Conservation (phyloP, 2,113 vertebrate genomes). For the Zosterops lateralis region DNA sequence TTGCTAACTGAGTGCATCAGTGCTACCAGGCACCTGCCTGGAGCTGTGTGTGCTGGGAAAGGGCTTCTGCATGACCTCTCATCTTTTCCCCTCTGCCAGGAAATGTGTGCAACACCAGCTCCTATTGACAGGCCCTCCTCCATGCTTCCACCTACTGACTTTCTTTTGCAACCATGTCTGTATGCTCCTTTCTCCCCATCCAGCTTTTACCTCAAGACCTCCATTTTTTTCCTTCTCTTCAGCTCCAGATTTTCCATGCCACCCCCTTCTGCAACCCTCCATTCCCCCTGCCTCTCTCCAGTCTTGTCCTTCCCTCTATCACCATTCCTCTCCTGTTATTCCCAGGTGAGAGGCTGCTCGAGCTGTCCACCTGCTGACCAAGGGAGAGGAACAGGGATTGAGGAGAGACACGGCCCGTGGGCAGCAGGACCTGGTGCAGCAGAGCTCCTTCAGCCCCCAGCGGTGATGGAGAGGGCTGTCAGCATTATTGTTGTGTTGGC, state of each 20-base stretch:
- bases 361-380: neutral
- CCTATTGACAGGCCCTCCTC: neutral
- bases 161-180: neutral
- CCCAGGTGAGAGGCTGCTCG: neutral
- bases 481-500: neutral
- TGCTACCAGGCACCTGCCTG: neutral
- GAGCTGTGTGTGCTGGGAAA: neutral
- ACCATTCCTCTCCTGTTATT: neutral
- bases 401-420: accelerated
- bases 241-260: neutral
- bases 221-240: neutral
- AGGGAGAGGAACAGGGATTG: neutral
- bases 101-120: neutral
- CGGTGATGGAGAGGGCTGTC: neutral
- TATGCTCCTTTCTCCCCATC: neutral
- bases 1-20: neutral
- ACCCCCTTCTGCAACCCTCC: neutral
- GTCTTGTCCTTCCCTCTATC: neutral
- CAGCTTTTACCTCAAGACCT: neutral
- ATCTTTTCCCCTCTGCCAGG: neutral
- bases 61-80: neutral
- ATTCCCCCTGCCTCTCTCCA: neutral
- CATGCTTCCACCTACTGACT: neutral
- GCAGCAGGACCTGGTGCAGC: neutral
- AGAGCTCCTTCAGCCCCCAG: neutral